These are phyloP conservation scores for Pandemis corylana DNA, from an alignment of 2,888 invertebrate species.

Conservation along the genomic window DNA sequence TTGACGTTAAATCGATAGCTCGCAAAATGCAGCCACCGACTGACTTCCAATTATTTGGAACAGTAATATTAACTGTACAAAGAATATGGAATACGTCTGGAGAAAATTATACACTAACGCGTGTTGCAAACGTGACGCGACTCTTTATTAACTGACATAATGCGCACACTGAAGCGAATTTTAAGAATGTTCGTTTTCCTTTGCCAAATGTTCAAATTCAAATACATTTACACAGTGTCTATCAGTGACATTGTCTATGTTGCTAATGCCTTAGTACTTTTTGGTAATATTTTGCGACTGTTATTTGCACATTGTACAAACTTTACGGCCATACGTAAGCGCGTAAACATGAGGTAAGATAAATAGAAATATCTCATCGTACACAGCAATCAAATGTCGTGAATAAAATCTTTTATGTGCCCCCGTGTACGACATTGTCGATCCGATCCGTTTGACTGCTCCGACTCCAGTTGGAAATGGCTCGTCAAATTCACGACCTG, in stretches of 20 bases:
- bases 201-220: conserved; percentile 1
- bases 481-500: conserved; percentile 38
- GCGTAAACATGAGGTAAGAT: conserved; percentile 6
- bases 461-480: conserved; percentile 23
- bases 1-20: conserved; percentile 68
- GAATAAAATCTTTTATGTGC: conserved; percentile 25
- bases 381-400: background rate
- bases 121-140: conserved; percentile 24
- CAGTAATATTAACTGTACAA: background rate
- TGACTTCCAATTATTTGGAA: conserved; percentile 11
- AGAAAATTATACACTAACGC: conserved; percentile 14
- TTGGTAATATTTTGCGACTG: background rate
- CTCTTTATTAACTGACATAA: background rate
- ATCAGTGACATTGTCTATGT: no score
- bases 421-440: conserved; percentile 11
- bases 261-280: background rate
- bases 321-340: background rate
- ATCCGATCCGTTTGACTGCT: conserved; percentile 30
- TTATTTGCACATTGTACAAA: background rate
- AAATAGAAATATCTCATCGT: conserved; percentile 1
- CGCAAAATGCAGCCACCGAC: conserved; percentile 50
- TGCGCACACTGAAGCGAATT: conserved; percentile 2
- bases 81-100: background rate
- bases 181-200: conserved; percentile 5
- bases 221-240: no score